These are phyloP conservation scores for Eublepharis macularius DNA, from an alignment of 2,113 vertebrate genomes.

Conservation along the genomic window DNA sequence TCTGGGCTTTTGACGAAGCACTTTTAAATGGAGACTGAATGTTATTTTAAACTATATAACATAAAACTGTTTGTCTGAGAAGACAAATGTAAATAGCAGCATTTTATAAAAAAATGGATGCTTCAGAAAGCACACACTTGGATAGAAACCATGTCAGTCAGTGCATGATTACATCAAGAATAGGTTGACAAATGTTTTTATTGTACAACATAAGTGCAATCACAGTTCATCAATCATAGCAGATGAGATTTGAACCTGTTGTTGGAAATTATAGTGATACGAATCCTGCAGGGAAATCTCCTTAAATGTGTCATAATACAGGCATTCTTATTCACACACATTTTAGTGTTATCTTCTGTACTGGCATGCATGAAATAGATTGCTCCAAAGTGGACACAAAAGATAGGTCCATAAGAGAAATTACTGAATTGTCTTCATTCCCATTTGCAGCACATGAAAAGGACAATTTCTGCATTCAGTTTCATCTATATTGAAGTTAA, in stretches of 20 bases:
- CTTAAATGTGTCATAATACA: not conserved
- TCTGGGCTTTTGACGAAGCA: not conserved
- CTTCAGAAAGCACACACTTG: not conserved
- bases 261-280: not conserved
- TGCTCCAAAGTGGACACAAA: not conserved
- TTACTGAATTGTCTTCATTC: not conserved
- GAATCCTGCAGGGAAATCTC: not conserved
- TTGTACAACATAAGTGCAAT: not conserved
- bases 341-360: not conserved
- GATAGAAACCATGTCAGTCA: constrained; percentile 2
- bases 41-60: not conserved
- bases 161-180: not conserved
- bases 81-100: not conserved
- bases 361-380: not conserved
- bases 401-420: not conserved
- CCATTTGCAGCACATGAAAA: no score
- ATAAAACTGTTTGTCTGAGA: not conserved
- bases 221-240: not conserved
- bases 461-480: not conserved
- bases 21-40: not conserved
- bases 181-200: not conserved
- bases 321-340: not conserved
- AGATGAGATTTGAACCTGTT: not conserved
- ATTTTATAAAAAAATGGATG: not conserved
- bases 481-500: not conserved